A percentile compares a stretch with the other conserved stretches of the same genome.
These are phyloP conservation scores for Dasysyrphus albostriatus DNA, from an alignment of 2,888 invertebrate genomes.

Conservation along the genomic window DNA sequence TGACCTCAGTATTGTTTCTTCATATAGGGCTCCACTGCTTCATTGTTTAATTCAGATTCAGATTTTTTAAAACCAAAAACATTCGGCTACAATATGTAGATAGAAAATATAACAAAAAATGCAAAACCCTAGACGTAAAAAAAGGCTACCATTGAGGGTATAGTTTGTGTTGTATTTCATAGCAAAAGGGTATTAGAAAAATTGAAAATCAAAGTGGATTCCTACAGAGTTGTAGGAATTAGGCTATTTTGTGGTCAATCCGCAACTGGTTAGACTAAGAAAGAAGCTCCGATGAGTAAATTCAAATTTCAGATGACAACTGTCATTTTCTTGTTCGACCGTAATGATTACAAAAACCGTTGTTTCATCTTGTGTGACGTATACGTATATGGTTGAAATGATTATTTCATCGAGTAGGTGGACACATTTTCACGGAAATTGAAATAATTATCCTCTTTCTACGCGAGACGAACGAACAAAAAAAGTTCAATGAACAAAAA, in stretches of 20 bases:
- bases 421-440: slow-evolving; percentile 55
- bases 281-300: slow-evolving; percentile 10
- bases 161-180: too few relatives aligned
- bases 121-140: too few relatives aligned
- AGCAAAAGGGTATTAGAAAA: too few relatives aligned
- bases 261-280: not conserved
- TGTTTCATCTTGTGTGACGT: slow-evolving; percentile 34
- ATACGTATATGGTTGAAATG: slow-evolving; percentile 12
- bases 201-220: too few relatives aligned
- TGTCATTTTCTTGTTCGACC: slow-evolving; percentile 49
- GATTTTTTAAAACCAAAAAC: not conserved
- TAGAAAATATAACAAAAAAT: too few relatives aligned
- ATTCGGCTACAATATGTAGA: too few relatives aligned
- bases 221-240: too few relatives aligned
- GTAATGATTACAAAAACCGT: slow-evolving; percentile 35
- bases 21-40: not conserved
- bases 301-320: slow-evolving; percentile 62
- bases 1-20: too few relatives aligned
- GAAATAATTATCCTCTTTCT: slow-evolving; percentile 44
- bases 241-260: not conserved
- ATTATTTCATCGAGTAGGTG: slow-evolving; percentile 49
- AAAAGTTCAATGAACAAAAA: slow-evolving; percentile 63
- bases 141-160: too few relatives aligned
- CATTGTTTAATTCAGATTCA: not conserved
- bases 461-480: slow-evolving; percentile 19